Evolutionary conservation across 2,113 vertebrate genomes (phyloP).

Genomic region (Cottus gobio): DNA sequence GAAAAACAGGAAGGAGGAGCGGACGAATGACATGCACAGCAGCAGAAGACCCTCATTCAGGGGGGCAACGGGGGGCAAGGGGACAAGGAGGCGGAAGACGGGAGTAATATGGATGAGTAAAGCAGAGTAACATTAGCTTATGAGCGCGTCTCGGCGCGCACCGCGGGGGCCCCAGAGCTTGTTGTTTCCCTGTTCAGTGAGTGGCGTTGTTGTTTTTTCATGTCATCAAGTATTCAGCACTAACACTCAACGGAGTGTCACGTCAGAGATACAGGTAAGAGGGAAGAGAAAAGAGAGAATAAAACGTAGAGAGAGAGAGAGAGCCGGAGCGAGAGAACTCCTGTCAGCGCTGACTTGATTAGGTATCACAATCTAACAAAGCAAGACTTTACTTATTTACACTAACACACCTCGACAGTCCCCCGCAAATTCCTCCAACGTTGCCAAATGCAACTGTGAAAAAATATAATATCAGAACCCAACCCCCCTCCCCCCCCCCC

Average conservation of each 20-base stretch:
- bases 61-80: conserved; percentile 45
- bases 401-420: conserved; percentile 68
- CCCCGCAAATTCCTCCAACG: conserved; percentile 62
- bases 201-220: conserved; percentile 52
- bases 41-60: conserved; percentile 50
- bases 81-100: conserved; percentile 19
- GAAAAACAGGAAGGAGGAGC: conserved; percentile 60
- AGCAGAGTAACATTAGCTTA: conserved; percentile 36
- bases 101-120: conserved; percentile 35
- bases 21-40: conserved; percentile 61
- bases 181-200: conserved; percentile 44
- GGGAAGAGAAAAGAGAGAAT: conserved; percentile 1
- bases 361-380: conserved; percentile 66
- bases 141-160: neutral
- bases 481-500: neutral
- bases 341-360: conserved; percentile 73
- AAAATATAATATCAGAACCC: conserved; percentile 48
- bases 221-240: conserved; percentile 70
- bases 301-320: conserved; percentile 30
- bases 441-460: conserved; percentile 66
- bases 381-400: conserved; percentile 68
- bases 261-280: conserved; percentile 52
- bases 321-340: conserved; percentile 52
- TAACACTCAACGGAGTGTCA: conserved; percentile 63
- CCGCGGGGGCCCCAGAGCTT: neutral